Evolutionary conservation across 92 coral and sea anemone genomes (phyloP), one percentile per base, ranked within the genome.

Genomic region (Phymanthus crucifer): DNA sequence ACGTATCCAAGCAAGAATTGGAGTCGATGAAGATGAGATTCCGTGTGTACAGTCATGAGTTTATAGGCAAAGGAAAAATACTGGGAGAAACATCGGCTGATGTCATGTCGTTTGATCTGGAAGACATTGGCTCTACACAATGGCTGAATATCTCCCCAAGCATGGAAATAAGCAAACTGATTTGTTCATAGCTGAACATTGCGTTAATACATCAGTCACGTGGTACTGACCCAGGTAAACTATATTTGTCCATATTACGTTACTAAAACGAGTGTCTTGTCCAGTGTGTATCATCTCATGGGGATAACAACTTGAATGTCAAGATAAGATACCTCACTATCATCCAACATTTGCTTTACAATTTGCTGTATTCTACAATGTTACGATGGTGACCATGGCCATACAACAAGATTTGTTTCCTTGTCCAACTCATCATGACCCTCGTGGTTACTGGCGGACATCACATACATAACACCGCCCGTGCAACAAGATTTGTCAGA

Each of bases 41-140:
- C 58, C 76, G 92, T 11, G 58, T 85, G 61, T 89, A 89, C 83
- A 80, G 89, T 37, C 87, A 78, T 40, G 92, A 84, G 45, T 78
- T 80, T 21, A 40, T 89, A 69, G 88, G 88, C 46, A 89, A 78
- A 38, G 89, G 89, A 4, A 84, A 66, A 31, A 32, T 89, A 18
- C 83, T 89, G 34, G 92, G 89, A 3, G 92, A 89, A 66, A 82
- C 82, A 40, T 78, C 77, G 5, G 84, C 79, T 4, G 83, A 89
- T 40, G 81, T 86, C 18, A 76, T 87, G 54, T 84, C 81, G 46
- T 89, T 89, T 73, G 92, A 89, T 67, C 71, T 89, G 75, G 92
- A 89, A 26, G 92, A 89, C 58, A 71, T 85, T 7, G 92, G 78
- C 13, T 71, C 87, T 0, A 85, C 92, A 17, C 82, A 73, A 58